A percentile compares a stretch with the other conserved stretches of the same genome.
Evolutionary conservation across 2,888 invertebrate species (phyloP).

Genomic region (Ichneumoninae sp.): DNA sequence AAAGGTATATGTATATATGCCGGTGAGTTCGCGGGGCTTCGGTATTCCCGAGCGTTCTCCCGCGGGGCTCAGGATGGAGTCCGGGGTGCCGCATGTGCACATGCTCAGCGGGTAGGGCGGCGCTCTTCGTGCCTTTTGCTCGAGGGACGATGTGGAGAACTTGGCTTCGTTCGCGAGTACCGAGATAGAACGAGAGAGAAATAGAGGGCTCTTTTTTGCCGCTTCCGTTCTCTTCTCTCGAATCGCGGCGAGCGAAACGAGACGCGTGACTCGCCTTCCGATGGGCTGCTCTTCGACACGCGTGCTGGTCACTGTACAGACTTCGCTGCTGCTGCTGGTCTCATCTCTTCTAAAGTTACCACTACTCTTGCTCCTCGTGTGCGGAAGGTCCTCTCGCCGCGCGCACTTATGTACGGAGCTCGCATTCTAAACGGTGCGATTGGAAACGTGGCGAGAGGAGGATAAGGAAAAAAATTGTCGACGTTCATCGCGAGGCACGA

Average conservation of each 20-base stretch:
- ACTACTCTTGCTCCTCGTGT: background rate
- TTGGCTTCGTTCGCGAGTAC: background rate
- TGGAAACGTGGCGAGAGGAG: background rate
- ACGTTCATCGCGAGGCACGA: background rate
- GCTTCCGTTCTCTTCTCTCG: constrained; percentile 69
- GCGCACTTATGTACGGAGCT: constrained; percentile 9
- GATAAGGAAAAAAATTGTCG: background rate
- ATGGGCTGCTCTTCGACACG: constrained; percentile 64
- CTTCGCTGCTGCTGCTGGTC: constrained; percentile 4
- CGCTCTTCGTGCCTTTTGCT: constrained; percentile 4
- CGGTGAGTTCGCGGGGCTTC: background rate
- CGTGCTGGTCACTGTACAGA: constrained; percentile 9
- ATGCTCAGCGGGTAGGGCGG: constrained; percentile 9
- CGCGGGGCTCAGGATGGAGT: background rate
- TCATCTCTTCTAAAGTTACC: background rate
- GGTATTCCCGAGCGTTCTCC: constrained; percentile 5
- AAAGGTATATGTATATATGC: constrained; percentile 9
- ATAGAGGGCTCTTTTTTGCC: constrained; percentile 62
- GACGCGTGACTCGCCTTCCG: constrained; percentile 76
- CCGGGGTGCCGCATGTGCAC: constrained; percentile 12
- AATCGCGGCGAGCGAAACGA: constrained; percentile 65
- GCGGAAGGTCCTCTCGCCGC: constrained; percentile 12
- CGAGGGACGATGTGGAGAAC: constrained; percentile 1
- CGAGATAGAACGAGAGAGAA: constrained; percentile 7
- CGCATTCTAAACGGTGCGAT: constrained; percentile 18